A percentile compares a stretch with the other conserved stretches of the same genome.
Evolutionary conservation across 2,888 invertebrate species (phyloP).

Genomic region (Drosophila helvetica): DNA sequence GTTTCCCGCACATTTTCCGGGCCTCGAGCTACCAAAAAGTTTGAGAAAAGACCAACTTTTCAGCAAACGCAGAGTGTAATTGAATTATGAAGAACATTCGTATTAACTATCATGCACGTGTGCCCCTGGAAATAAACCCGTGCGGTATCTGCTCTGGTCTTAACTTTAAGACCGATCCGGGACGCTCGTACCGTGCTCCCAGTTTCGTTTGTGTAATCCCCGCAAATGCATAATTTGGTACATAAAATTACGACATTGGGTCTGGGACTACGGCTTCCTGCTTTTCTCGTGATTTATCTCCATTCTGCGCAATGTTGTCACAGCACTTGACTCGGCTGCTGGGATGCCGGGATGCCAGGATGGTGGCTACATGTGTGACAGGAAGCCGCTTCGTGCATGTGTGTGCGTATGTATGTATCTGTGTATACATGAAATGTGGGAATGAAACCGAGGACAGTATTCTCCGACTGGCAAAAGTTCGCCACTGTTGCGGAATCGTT

Average conservation of each 20-base stretch:
- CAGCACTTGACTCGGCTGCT: conserved; percentile 62
- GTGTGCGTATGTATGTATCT: too few species aligned
- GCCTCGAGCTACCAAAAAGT: background rate
- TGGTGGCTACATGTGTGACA: conserved; percentile 1
- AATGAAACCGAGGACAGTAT: conserved; percentile 22
- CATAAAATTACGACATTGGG: conserved; percentile 51
- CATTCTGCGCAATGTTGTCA: conserved; percentile 69
- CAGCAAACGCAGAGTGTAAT: conserved; percentile 11
- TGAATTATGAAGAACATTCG: conserved; percentile 13
- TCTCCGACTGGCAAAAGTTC: conserved; percentile 58
- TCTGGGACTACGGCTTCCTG: conserved; percentile 21
- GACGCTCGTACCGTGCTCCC: background rate
- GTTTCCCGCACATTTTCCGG: conserved; percentile 15
- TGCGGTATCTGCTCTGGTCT: background rate
- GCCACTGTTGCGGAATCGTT: conserved; percentile 50
- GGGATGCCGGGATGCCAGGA: background rate
- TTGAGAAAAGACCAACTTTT: conserved; percentile 13
- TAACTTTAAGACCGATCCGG: too few species aligned
- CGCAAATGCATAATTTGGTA: conserved; percentile 70
- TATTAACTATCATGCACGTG: conserved; percentile 44
- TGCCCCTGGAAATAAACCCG: conserved; percentile 2
- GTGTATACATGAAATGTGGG: background rate
- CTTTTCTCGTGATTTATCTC: conserved; percentile 69
- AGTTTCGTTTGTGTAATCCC: conserved; percentile 18
- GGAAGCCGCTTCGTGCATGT: conserved; percentile 2